Conservation (phyloP, 2,888 invertebrate genomes). For the Lasioglossum morio region DNA sequence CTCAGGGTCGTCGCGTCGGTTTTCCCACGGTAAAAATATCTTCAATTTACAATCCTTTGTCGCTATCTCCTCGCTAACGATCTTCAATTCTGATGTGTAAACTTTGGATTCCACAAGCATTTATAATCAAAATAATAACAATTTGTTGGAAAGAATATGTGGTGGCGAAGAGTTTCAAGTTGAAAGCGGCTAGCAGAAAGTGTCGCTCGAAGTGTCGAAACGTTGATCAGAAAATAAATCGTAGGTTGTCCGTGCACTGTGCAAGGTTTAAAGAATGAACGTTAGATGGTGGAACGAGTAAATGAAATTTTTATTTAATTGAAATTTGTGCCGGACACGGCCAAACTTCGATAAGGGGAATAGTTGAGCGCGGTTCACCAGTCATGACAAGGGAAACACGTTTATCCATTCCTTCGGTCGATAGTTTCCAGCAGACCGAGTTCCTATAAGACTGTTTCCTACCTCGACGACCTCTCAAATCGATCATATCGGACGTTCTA, state of each 20-base stretch:
- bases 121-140: neutral
- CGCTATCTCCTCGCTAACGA: neutral
- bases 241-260: no score
- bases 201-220: no score
- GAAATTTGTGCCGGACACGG: neutral
- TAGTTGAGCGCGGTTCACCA: neutral
- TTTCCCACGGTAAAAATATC: neutral
- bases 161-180: no score
- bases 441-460: slow-evolving; percentile 31
- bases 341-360: neutral
- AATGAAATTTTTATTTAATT: neutral
- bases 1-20: neutral
- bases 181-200: no score
- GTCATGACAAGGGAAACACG: slow-evolving; percentile 20
- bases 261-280: neutral
- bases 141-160: no score
- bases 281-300: neutral
- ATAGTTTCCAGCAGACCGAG: slow-evolving; percentile 29
- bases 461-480: slow-evolving; percentile 43
- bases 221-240: no score
- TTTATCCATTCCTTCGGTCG: slow-evolving; percentile 28
- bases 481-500: slow-evolving; percentile 62
- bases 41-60: neutral
- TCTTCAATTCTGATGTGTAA: neutral
- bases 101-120: neutral